A percentile compares a stretch with the other conserved stretches of the same genome.
These are phyloP conservation scores for Melanotaenia boesemani DNA, from an alignment of 2,797 vertebrate genomes.

Conservation along the genomic window DNA sequence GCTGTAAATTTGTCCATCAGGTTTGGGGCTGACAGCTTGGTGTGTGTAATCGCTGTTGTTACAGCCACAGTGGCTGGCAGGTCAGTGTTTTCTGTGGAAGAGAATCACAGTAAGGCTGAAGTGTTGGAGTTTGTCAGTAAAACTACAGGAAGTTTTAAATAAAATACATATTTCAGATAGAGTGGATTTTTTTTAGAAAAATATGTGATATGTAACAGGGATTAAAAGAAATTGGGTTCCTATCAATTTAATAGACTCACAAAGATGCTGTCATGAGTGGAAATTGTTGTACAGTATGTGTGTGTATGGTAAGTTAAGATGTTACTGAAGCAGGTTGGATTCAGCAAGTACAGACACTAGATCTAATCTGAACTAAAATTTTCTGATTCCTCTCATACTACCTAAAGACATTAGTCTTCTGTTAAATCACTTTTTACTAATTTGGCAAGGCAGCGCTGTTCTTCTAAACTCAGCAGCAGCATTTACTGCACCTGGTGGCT, in stretches of 20 bases:
- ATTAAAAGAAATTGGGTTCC: too few relatives aligned
- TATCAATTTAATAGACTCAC: not conserved
- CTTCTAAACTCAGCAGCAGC: not conserved
- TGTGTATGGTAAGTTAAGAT: not conserved
- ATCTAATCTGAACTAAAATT: conserved; percentile 96
- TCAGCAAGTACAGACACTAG: conserved; percentile 97
- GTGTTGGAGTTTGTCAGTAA: not conserved
- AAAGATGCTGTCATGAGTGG: not conserved
- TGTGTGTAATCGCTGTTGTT: conserved; percentile 88
- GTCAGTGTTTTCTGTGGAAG: conserved; percentile 74
- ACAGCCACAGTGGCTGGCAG: conserved; percentile 84
- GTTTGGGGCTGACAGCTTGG: conserved; percentile 91
- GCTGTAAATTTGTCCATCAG: conserved; percentile 87
- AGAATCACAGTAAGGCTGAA: not conserved
- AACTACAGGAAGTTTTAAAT: not conserved
- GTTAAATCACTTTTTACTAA: not conserved
- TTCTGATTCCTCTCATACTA: conserved; percentile 92
- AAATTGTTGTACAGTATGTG: not conserved
- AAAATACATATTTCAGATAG: too few relatives aligned
- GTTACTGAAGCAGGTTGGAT: conserved; percentile 95
- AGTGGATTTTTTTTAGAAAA: too few relatives aligned
- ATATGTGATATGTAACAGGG: too few relatives aligned
- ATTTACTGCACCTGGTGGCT: not conserved
- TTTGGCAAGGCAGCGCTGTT: too few relatives aligned
- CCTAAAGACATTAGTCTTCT: conserved; percentile 67